phyloP scores from a whole-genome alignment of 2,113 vertebrate genomes.

The Romanogobio albipinnatus region DNA sequence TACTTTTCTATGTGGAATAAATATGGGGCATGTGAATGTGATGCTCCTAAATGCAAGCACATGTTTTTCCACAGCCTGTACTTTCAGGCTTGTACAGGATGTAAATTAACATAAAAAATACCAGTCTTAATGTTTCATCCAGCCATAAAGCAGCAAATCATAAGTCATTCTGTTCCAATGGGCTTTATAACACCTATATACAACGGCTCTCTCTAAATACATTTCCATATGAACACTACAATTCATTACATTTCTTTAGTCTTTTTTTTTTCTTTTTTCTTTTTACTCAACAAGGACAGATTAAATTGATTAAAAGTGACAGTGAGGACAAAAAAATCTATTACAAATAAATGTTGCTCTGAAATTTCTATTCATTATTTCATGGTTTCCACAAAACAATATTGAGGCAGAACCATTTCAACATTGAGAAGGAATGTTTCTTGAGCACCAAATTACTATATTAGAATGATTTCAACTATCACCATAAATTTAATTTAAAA shows the following conservation, averaged over 20 bases:
- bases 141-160: conserved; percentile 34
- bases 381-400: not conserved
- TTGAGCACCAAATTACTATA: not conserved
- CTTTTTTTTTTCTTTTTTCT: no score
- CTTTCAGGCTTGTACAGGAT: not conserved
- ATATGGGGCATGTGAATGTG: not conserved
- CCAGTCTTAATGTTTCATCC: conserved; percentile 59
- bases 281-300: not conserved
- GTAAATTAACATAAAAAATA: not conserved
- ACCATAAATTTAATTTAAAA: not conserved
- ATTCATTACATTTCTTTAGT: not conserved
- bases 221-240: not conserved
- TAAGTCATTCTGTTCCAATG: not conserved
- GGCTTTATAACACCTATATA: not conserved
- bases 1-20: not conserved
- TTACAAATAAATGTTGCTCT: not conserved
- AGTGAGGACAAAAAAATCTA: not conserved
- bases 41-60: conserved; percentile 11
- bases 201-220: not conserved
- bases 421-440: not conserved
- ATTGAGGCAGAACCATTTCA: not conserved
- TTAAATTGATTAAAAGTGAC: not conserved
- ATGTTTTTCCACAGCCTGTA: not conserved
- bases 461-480: not conserved
- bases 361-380: not conserved